Base-by-base conservation (phyloP, 2,888 invertebrate species). In the Cheilosia vernalis region DNA sequence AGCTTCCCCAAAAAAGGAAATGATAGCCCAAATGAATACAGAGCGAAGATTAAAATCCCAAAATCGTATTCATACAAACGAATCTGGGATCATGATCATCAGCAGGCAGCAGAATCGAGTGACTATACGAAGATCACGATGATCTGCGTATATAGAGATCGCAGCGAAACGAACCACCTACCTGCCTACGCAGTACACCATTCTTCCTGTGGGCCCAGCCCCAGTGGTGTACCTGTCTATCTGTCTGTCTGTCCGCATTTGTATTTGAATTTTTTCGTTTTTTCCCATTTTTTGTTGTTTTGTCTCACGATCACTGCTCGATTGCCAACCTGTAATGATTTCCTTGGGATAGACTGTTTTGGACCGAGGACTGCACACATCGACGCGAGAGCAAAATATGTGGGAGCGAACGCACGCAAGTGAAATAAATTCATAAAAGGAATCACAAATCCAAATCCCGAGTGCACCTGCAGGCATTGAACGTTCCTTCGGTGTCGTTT, bases 281-380 rank as follows among this genome's bases (percentile, higher is more conserved):
- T 70, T 56, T 40, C 5, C 33, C 27, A 42, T 77, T 55, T 60
- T 77, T 67, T 27, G 47, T 67, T 67, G 56, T 47, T 33, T 58
- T 69, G 83, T 84, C 80, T 74, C 85, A 85, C 85, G 85, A 85
- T 85, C 81, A 63, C 49, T 76, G 61, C 61, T 70, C 61, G 73
- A 84, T 81, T 85, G 80, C 80, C 84, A 85, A 85, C 84, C 81
- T 76, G 80, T 85, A 80, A 85, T 81, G 84, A 85, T 85, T 85
- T 85, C 84, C 81, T 70, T 70, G 76, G 84, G 79, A 74, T 79
- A 83, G 79, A 81, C 47, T 47, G 56, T 76, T 63, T 51, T 19
- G 24, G 40, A 44, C 51, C 24, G 42, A 44, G 67, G 79, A 84
- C 74, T 84, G 44, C 84, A 84, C 80, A 84, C 84, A 84, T 73